Evolutionary conservation across 2,113 vertebrate species (phyloP).

Genomic region (Excalfactoria chinensis): DNA sequence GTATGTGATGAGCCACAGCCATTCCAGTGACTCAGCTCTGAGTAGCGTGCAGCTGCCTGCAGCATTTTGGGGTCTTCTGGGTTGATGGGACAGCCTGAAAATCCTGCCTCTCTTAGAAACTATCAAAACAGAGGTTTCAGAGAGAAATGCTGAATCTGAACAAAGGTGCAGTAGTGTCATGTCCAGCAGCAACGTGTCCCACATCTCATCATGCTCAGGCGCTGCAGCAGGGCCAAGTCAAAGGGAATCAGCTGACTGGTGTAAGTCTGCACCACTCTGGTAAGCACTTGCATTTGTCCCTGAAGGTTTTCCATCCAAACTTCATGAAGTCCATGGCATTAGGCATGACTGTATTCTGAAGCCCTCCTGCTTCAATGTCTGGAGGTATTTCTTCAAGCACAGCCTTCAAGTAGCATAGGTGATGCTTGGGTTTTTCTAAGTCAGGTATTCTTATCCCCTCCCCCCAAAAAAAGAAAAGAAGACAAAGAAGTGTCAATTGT

Average conservation of each 20-base stretch:
- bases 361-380: neutral
- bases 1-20: neutral
- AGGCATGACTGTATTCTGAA: neutral
- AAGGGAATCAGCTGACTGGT: neutral
- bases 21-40: neutral
- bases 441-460: neutral
- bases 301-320: neutral
- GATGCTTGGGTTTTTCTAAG: neutral
- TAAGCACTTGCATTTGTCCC: neutral
- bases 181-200: neutral
- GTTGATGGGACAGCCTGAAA: neutral
- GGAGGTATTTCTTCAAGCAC: neutral
- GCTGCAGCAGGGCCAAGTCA: neutral
- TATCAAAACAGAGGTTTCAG: neutral
- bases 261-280: neutral
- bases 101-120: neutral
- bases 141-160: neutral
- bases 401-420: neutral
- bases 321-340: neutral
- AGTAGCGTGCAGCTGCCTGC: neutral
- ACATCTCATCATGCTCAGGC: neutral
- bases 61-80: neutral
- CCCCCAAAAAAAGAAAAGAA: neutral
- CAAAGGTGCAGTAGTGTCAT: neutral
- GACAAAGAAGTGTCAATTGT: neutral